Conservation (phyloP, 2,797 vertebrate genomes). For the Pelochelys cantorii region DNA sequence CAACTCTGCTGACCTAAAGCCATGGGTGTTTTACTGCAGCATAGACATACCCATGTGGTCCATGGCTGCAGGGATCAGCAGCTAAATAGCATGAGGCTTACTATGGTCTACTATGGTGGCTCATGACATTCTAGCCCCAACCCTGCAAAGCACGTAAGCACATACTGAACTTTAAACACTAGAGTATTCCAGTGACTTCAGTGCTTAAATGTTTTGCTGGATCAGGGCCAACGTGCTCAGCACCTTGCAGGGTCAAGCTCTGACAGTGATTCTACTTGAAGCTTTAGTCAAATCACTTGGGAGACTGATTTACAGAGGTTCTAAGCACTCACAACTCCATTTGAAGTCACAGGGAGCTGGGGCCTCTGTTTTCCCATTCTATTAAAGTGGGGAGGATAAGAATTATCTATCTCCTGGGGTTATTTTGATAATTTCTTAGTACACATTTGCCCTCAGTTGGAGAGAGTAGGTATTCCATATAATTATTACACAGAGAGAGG, state of each 20-base stretch:
- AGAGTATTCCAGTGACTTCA: background rate
- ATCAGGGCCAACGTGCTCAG: background rate
- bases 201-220: background rate
- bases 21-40: background rate
- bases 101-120: background rate
- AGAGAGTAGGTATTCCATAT: background rate
- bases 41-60: background rate
- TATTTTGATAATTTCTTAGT: background rate
- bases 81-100: background rate
- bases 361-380: background rate
- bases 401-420: background rate
- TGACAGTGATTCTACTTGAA: background rate
- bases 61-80: background rate
- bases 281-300: conserved; percentile 9
- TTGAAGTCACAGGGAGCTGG: background rate
- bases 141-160: background rate
- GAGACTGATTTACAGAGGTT: background rate
- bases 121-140: background rate
- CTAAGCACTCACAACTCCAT: background rate
- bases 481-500: background rate
- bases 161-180: accelerated
- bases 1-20: background rate
- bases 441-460: background rate
- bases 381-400: background rate
- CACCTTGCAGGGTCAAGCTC: background rate